Evolutionary conservation across 1,140 invertebrate genomes (phyloP).

Genomic region (Chrysoperla carnea): DNA sequence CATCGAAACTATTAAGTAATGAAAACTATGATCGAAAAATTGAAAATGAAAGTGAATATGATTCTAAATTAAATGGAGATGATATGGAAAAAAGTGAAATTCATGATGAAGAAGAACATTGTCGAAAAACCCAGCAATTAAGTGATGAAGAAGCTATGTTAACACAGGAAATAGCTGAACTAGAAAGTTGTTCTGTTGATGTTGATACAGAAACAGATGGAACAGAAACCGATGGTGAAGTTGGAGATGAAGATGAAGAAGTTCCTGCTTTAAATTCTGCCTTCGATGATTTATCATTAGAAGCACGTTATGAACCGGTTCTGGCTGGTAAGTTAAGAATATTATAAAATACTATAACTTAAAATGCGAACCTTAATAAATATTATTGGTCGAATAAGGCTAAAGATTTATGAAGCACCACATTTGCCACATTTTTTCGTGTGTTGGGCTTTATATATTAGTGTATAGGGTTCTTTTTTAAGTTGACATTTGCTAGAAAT

Average conservation of each 20-base stretch:
- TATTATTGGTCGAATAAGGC: too few species aligned
- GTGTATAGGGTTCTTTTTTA: too few species aligned
- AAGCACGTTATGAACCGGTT: slow-evolving; percentile 49
- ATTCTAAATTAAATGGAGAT: background rate
- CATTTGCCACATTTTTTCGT: too few species aligned
- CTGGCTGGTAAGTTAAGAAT: slow-evolving; percentile 28
- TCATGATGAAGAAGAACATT: slow-evolving; percentile 17
- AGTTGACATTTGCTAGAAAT: too few species aligned
- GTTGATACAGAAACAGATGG: slow-evolving; percentile 67
- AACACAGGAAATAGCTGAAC: slow-evolving; percentile 62
- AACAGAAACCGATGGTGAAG: slow-evolving; percentile 51
- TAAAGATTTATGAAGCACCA: too few species aligned
- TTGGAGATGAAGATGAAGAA: slow-evolving; percentile 32
- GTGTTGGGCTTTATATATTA: too few species aligned
- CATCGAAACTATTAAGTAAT: background rate
- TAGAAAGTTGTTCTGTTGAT: slow-evolving; percentile 63
- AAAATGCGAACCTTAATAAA: too few species aligned
- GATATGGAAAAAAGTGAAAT: slow-evolving; percentile 8
- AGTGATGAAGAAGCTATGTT: slow-evolving; percentile 62
- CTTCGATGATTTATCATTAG: slow-evolving; percentile 24
- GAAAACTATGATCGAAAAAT: background rate
- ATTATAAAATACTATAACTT: too few species aligned
- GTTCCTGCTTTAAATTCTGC: slow-evolving; percentile 5
- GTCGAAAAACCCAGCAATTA: slow-evolving; percentile 32
- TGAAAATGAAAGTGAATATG: background rate